Evolutionary conservation across 2,888 invertebrate species (phyloP), one percentile per base, ranked within the genome.

Genomic region (Eutolmus rufibarbis): DNA sequence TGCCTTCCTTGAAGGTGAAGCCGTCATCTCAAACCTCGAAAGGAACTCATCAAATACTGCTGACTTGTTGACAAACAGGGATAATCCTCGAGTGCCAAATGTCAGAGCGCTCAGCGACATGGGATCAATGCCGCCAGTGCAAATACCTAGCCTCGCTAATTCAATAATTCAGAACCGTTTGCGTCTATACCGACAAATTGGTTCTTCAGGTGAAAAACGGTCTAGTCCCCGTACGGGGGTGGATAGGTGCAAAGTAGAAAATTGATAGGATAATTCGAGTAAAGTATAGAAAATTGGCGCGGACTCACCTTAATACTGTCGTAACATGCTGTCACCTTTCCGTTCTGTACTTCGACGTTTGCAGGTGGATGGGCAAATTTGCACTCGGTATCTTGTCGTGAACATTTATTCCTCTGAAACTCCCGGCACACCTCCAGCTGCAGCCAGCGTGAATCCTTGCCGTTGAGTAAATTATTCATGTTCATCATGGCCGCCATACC

Each of bases 341-440:
- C 99, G 94, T 99, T 99, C 95, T 99, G 99, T 92, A 99, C 98
- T 94, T 99, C 99, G 92, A 99, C 99, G 94, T 99, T 99, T 91
- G 98, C 97, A 90, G 99, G 99, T 89, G 99, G 99, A 95, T 99
- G 99, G 90, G 99, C 99, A 94, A 99, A 99, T 95, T 99, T 99
- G 96, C 99, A 99, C 94, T 99, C 99, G 93, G 98, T 97, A 94
- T 99, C 99, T 90, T 98, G 97, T 93, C 99, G 96, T 92, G 98
- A 97, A 94, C 99, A 99, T 95, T 99, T 99, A 95, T 98, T 99
- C 94, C 99, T 96, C 95, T 99, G 99, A 94, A 98, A 99, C 95
- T 99, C 99, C 91, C 99, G 96, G 95, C 98, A 98, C 93, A 99
- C 99, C 95, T 99, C 99, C 93, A 99, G 95, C 94, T 99, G 99